phyloP scores from a whole-genome alignment of 1,140 invertebrate species.

The Monochamus saltuarius region DNA sequence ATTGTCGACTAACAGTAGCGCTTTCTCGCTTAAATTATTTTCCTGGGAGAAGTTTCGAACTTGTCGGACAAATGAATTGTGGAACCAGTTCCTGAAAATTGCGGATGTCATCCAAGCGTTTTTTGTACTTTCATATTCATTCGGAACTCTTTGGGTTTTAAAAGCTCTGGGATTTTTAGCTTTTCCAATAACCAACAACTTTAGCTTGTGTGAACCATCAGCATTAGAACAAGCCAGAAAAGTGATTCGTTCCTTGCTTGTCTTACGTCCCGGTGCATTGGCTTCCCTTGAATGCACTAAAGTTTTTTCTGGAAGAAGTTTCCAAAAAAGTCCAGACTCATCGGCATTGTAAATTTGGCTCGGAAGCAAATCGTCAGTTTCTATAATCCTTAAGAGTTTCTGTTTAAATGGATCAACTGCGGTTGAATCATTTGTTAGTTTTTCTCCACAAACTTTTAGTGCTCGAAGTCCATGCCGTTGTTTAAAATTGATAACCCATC shows the following conservation, averaged over 20 bases:
- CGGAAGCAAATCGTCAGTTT: conserved; percentile 41
- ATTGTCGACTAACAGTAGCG: conserved; percentile 50
- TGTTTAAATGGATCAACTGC: conserved; percentile 25
- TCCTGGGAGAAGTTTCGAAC: conserved; percentile 46
- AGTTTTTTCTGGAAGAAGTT: conserved; percentile 47
- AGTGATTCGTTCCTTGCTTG: conserved; percentile 48
- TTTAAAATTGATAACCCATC: conserved; percentile 19
- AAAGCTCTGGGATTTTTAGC: conserved; percentile 47
- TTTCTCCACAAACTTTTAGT: conserved; percentile 25
- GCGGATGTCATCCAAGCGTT: conserved; percentile 49
- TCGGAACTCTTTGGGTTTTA: conserved; percentile 40
- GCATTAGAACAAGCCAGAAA: conserved; percentile 47
- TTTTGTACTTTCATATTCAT: conserved; percentile 29
- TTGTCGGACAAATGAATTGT: conserved; percentile 45
- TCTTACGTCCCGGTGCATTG: conserved; percentile 42
- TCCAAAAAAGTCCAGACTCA: conserved; percentile 51
- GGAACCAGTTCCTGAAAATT: conserved; percentile 49
- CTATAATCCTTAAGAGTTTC: conserved; percentile 30
- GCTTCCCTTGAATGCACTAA: conserved; percentile 41
- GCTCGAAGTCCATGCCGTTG: conserved; percentile 17
- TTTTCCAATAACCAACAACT: conserved; percentile 48
- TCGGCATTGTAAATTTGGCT: conserved; percentile 51
- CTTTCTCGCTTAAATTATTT: conserved; percentile 49
- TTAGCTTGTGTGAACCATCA: conserved; percentile 42
- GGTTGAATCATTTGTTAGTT: conserved; percentile 23